Evolutionary conservation across 2,888 invertebrate species (phyloP).

Genomic region (Yponomeuta plumbellus): DNA sequence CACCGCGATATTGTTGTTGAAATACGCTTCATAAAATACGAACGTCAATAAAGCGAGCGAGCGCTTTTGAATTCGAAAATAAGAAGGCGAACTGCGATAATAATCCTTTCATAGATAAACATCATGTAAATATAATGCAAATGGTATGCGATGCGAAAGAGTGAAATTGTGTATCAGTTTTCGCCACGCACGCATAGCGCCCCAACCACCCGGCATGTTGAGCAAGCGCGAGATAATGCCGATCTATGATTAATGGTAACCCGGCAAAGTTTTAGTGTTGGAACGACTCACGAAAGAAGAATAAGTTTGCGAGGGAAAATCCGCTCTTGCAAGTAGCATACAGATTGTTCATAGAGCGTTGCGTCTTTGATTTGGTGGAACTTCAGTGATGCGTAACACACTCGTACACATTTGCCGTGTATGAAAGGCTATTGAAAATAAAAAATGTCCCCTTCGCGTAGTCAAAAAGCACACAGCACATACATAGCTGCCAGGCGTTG

Average conservation of each 20-base stretch:
- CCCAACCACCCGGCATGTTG: slow-evolving; percentile 33
- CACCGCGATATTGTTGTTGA: background rate
- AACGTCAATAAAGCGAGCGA: background rate
- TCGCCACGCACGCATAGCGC: slow-evolving; percentile 23
- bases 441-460: no score
- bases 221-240: slow-evolving; percentile 43
- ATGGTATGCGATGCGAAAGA: background rate
- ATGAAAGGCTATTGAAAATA: no score
- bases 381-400: no score
- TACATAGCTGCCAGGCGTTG: no score
- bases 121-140: background rate
- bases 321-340: slow-evolving; percentile 42
- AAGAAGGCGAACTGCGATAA: slow-evolving; percentile 14
- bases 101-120: slow-evolving; percentile 1
- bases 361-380: background rate
- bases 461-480: no score
- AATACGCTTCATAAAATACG: background rate
- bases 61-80: background rate
- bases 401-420: no score
- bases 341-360: slow-evolving; percentile 36
- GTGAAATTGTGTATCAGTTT: background rate
- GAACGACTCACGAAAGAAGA: slow-evolving; percentile 40
- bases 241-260: slow-evolving; percentile 59
- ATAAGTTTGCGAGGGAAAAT: slow-evolving; percentile 36
- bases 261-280: slow-evolving; percentile 39